Percentiles rank a stretch among this genome's conserved stretches.
Conservation (phyloP, 1,140 invertebrate genomes). For the Calephelis nemesis region DNA sequence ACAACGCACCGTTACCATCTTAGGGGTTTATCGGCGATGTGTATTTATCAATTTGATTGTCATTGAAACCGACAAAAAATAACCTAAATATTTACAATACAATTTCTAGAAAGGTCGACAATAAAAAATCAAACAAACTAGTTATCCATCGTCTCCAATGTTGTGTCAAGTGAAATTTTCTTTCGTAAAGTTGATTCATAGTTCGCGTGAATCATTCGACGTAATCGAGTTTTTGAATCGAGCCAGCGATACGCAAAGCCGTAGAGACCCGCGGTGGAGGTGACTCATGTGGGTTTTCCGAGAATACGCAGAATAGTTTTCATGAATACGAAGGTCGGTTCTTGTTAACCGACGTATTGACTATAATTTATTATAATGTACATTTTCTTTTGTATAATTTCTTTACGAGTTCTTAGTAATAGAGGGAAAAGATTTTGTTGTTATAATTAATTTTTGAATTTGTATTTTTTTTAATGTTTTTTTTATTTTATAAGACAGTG, state of each 20-base stretch:
- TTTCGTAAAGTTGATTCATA: conserved; percentile 68
- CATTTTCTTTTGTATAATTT: not conserved
- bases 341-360: conserved; percentile 8
- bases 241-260: conserved; percentile 65
- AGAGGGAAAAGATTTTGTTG: not conserved
- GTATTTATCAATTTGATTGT: no score
- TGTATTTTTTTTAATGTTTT: no score
- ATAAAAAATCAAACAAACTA: no score
- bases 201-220: conserved; percentile 66
- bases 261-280: conserved; percentile 69
- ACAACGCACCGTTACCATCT: no score
- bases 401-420: not conserved
- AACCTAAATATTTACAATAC: no score
- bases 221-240: conserved; percentile 75
- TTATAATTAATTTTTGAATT: not conserved
- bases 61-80: no score
- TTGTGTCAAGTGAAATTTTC: conserved; percentile 49
- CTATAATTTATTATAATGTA: conserved; percentile 18
- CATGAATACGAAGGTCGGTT: conserved; percentile 67
- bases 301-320: conserved; percentile 66
- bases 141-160: not conserved
- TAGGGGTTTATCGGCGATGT: no score
- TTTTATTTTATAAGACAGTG: not conserved
- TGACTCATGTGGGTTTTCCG: conserved; percentile 76
- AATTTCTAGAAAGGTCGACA: no score